Base-by-base conservation (phyloP, 2,797 vertebrate genomes). In the Takifugu rubripes region DNA sequence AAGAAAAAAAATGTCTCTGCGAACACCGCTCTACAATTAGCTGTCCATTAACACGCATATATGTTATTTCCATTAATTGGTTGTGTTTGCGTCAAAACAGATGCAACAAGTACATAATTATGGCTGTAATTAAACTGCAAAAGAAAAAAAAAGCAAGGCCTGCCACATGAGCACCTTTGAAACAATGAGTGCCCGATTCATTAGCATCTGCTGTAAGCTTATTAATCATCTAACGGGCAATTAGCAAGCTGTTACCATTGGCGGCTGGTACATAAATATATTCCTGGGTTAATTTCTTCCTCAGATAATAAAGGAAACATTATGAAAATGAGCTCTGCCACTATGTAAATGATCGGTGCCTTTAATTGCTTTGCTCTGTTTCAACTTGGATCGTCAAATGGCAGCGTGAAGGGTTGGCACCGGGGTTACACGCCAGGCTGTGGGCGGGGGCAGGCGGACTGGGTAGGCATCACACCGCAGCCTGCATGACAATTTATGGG, bases 191-290 rank as follows among this genome's bases (percentile, higher is more conserved):
- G 92, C 92, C 92, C 91, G 79, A 93, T 93, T 94, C 94, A 96
- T 98, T 96, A 96, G 94, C 96, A 95, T 97, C 95, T 95, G 94
- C 92, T 94, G 93, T 94, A 94, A 95, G 94, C 94, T 93, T 96
- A 98, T 97, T 98, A 96, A 97, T 97, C 95, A 96, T 95, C 95
- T 95, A 98, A 95, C 94, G 95, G 94, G 93, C 95, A 97, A 97
- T 98, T 97, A 98, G 94, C 92, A 94, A 95, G 92, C 95, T 96
- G 94, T 94, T 96, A 94, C 92, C 93, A 92, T 94, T 95, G 95
- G 93, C 93, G 90, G 91, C 92, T 93, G 88, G 92, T 94, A 94
- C 95, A 94, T 95, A 96, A 96, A 98, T 98, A 96, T 95, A 96
- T 96, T 96, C 93, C 94, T 93, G 92, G 93, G 94, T 95, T 96